Evolutionary conservation across 2,113 vertebrate species (phyloP).

Genomic region (Danionella cerebrum): DNA sequence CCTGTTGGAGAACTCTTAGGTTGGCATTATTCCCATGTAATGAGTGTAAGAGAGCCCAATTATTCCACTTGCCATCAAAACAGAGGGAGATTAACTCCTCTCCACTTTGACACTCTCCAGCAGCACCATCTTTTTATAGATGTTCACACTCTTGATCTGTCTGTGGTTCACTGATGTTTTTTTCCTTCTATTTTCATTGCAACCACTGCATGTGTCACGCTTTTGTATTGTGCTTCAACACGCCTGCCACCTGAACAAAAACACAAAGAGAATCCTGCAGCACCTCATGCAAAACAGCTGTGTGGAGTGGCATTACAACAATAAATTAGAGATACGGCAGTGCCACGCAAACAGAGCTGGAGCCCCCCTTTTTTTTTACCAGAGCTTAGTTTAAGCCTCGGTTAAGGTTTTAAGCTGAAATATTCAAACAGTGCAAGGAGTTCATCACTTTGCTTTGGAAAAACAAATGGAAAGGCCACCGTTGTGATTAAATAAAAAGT

Average conservation of each 20-base stretch:
- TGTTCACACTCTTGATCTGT: slow-evolving; percentile 5
- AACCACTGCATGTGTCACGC: slow-evolving; percentile 49
- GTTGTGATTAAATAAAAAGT: slow-evolving; percentile 35
- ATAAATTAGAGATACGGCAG: slow-evolving; percentile 8
- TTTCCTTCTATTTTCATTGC: not conserved
- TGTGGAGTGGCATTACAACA: slow-evolving; percentile 42
- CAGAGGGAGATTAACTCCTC: slow-evolving; percentile 53
- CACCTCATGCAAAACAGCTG: slow-evolving; percentile 41
- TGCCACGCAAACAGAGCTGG: not conserved
- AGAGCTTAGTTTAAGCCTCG: slow-evolving; percentile 5
- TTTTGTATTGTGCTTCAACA: slow-evolving; percentile 52
- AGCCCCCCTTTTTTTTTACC: not conserved
- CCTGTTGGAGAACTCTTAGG: slow-evolving; percentile 58
- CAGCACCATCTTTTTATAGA: slow-evolving; percentile 60
- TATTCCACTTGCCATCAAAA: slow-evolving; percentile 68
- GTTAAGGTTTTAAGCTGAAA: slow-evolving; percentile 36
- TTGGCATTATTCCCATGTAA: slow-evolving; percentile 62
- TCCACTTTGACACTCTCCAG: slow-evolving; percentile 54
- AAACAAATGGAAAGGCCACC: slow-evolving; percentile 58
- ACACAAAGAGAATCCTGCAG: slow-evolving; percentile 43
- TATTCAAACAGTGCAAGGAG: slow-evolving; percentile 49
- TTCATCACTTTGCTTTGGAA: slow-evolving; percentile 47
- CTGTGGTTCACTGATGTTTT: not conserved
- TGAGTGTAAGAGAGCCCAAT: slow-evolving; percentile 68
- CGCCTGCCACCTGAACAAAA: slow-evolving; percentile 47